These are phyloP conservation scores for Tetragonisca angustula DNA, from an alignment of 2,888 invertebrate genomes.

Conservation along the genomic window DNA sequence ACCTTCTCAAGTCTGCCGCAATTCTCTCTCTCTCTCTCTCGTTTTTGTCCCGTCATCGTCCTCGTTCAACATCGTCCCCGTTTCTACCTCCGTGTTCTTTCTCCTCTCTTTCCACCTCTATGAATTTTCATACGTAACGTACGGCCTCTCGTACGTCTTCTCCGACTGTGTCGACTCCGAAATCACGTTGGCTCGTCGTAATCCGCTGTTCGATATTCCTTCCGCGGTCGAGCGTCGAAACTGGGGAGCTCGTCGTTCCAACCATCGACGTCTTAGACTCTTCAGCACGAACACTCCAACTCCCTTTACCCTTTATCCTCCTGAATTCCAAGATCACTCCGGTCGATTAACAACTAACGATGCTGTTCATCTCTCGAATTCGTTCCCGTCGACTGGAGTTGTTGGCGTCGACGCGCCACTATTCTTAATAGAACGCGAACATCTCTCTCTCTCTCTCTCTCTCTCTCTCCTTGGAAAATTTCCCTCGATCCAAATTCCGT, in stretches of 20 bases:
- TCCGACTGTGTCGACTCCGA: not conserved
- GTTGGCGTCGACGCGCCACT: not conserved
- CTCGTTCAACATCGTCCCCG: conserved; percentile 18
- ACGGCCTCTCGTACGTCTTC: not conserved
- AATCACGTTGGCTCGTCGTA: not conserved
- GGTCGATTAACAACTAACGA: not conserved
- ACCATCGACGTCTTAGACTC: not conserved
- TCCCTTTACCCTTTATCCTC: not conserved
- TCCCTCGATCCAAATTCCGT: not conserved
- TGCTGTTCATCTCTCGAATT: not conserved
- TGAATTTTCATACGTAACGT: not conserved
- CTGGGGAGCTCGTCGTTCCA: not conserved
- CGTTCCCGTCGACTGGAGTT: not conserved
- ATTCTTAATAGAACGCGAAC: too few species aligned
- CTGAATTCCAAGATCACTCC: not conserved
- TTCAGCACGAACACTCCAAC: not conserved
- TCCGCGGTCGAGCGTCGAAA: too few species aligned
- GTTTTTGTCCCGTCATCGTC: conserved; percentile 67
- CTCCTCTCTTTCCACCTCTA: not conserved
- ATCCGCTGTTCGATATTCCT: not conserved
- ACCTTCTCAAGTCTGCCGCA: conserved; percentile 3
- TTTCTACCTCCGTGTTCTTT: not conserved
- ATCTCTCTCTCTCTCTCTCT: too few species aligned
- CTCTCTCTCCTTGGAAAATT: too few species aligned
- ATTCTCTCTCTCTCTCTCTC: conserved; percentile 17